Evolutionary conservation across 92 coral and sea anemone species (phyloP), one percentile per base, ranked within the genome.

Genomic region (Phenganax subtilis): DNA sequence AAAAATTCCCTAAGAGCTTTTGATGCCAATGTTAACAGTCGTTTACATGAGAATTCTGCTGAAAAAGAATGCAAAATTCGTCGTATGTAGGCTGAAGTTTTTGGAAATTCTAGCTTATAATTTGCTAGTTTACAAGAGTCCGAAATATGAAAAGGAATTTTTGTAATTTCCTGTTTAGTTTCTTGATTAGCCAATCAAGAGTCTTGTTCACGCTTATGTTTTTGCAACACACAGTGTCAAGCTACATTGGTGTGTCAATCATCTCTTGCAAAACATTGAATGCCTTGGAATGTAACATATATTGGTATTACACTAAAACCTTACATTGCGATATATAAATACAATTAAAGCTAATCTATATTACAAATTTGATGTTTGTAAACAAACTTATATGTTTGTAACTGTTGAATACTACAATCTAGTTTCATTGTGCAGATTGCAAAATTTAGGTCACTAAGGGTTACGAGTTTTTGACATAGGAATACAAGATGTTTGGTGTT

Each of bases 91-190:
- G 53, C 53, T 68, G 6, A 68, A 68, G 47, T 68, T 68, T 68
- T 53, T 29, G 73, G 12, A 68, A 68, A 29, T 68, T 68, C 16
- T 68, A 2, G 9, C 44, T 52, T 37, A 9, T 68, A 68, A 68
- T 68, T 68, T 68, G 73, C 17, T 68, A 6, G 54, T 12, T 20
- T 53, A 29, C 54, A 30, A 68, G 16, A 68, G 53, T 17, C 6
- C 10, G 11, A 68, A 68, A 68, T 68, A 68, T 68, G 73, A 68
- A 30, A 68, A 53, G 47, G n/a, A 68, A n/a, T 68, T 68, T 68
- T 3, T 68, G 73, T 53, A 68, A 68, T 68, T 68, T 68, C 73
- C 73, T 68, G 73, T 68, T 68, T 68, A 25, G 73, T 10, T 68
- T 12, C 16, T 2, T 14, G 12, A 68, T 30, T 30, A 30, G n/a